phyloP scores from a whole-genome alignment of 2,888 invertebrate genomes.

The Tetrapedia diversipes region DNA sequence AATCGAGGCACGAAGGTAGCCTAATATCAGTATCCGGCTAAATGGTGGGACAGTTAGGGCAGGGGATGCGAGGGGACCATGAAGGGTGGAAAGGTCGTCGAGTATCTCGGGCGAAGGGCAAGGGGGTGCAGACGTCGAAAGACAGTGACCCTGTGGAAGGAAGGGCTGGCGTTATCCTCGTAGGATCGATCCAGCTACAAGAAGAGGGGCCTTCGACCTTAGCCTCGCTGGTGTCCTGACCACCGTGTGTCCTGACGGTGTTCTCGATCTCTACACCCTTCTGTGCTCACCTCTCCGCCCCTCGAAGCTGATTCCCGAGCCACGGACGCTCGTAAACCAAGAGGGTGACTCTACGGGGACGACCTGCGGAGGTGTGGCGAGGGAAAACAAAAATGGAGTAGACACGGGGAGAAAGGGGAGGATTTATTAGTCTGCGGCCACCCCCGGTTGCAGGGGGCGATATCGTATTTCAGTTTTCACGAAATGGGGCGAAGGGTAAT shows the following conservation, averaged over 20 bases:
- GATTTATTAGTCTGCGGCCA: slow-evolving; percentile 60
- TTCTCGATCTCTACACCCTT: too few species aligned
- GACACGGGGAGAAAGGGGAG: slow-evolving; percentile 7
- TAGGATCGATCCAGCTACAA: slow-evolving; percentile 49
- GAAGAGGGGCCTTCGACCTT: slow-evolving; percentile 30
- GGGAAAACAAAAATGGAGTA: slow-evolving; percentile 43
- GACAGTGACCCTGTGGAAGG: slow-evolving; percentile 35
- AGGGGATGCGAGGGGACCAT: too few species aligned
- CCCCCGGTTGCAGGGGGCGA: slow-evolving; percentile 6
- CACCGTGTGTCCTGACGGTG: not conserved
- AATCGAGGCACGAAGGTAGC: not conserved
- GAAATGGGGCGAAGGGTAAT: not conserved
- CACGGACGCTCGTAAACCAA: slow-evolving; percentile 49
- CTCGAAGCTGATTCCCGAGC: slow-evolving; percentile 29
- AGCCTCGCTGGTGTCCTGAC: slow-evolving; percentile 1
- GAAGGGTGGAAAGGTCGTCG: slow-evolving; percentile 24
- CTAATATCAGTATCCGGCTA: slow-evolving; percentile 5
- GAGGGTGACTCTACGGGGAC: too few species aligned
- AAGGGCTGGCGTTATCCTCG: slow-evolving; percentile 7
- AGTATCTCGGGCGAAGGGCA: slow-evolving; percentile 9
- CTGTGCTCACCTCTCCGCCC: too few species aligned
- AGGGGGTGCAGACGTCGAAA: slow-evolving; percentile 30
- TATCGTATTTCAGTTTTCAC: slow-evolving; percentile 17
- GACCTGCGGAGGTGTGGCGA: too few species aligned
- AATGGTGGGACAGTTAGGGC: slow-evolving; percentile 20